These are phyloP conservation scores for Silvanus unidentatus DNA, from an alignment of 2,888 invertebrate genomes.

Conservation along the genomic window DNA sequence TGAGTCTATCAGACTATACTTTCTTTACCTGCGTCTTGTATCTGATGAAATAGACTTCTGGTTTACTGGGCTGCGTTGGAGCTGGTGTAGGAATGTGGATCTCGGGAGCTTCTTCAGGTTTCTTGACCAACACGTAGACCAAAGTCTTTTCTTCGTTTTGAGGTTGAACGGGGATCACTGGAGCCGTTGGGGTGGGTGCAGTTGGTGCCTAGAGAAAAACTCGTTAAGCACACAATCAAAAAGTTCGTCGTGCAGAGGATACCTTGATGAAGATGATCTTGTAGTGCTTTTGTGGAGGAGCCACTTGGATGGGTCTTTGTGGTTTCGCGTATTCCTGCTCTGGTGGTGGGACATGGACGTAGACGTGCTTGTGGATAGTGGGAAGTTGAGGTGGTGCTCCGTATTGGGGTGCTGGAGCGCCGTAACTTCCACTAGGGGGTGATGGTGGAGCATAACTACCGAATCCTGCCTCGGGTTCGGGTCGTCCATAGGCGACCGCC, in stretches of 20 bases:
- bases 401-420: conserved; percentile 58
- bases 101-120: conserved; percentile 78
- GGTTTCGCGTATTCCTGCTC: conserved; percentile 72
- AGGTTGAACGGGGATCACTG: conserved; percentile 73
- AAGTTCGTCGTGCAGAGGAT: conserved; percentile 8
- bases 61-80: conserved; percentile 82
- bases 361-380: conserved; percentile 83
- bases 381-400: conserved; percentile 69
- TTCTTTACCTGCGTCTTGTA: conserved; percentile 82
- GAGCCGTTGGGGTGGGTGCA: conserved; percentile 74
- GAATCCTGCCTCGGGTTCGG: conserved; percentile 45
- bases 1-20: no score
- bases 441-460: conserved; percentile 30
- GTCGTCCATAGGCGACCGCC: conserved; percentile 42
- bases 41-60: conserved; percentile 86
- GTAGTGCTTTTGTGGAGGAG: conserved; percentile 72
- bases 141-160: conserved; percentile 86
- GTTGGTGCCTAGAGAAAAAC: conserved; percentile 73
- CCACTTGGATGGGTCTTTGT: conserved; percentile 51
- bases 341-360: conserved; percentile 85
- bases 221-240: neutral
- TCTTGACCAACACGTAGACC: conserved; percentile 83
- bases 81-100: conserved; percentile 72
- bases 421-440: conserved; percentile 40
- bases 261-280: conserved; percentile 80